These are phyloP conservation scores for Eubucco bourcierii DNA, from an alignment of 2,113 vertebrate genomes.

Conservation along the genomic window DNA sequence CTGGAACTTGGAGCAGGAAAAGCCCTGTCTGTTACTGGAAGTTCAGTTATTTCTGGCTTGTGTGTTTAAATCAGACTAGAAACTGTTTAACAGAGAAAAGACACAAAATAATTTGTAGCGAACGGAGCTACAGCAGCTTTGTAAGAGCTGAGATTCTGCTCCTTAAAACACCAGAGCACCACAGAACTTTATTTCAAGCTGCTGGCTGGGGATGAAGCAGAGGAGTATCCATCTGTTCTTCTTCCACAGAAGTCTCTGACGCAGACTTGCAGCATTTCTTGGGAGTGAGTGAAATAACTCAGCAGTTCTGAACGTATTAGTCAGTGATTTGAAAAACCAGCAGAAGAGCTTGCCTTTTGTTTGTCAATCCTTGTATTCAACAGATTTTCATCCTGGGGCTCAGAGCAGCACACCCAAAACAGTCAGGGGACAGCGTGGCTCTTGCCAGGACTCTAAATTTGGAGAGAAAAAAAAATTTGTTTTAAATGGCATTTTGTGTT, in stretches of 20 bases:
- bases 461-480: neutral
- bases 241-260: neutral
- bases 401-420: neutral
- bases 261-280: neutral
- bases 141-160: neutral
- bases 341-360: neutral
- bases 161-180: neutral
- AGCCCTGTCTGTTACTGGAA: neutral
- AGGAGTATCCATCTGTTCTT: neutral
- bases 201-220: neutral
- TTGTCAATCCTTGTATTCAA: slow-evolving; percentile 2
- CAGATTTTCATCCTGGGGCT: neutral
- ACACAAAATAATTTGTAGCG: neutral
- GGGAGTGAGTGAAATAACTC: neutral
- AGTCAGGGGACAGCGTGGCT: neutral
- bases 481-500: slow-evolving; percentile 46
- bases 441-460: neutral
- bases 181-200: neutral
- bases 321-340: slow-evolving; percentile 21
- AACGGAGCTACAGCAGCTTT: neutral
- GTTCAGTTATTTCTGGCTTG: neutral
- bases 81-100: neutral
- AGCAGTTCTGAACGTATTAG: neutral
- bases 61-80: neutral
- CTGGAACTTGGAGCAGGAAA: neutral